Evolutionary conservation across 2,888 invertebrate species (phyloP).

Genomic region (Drosophila tripunctata): DNA sequence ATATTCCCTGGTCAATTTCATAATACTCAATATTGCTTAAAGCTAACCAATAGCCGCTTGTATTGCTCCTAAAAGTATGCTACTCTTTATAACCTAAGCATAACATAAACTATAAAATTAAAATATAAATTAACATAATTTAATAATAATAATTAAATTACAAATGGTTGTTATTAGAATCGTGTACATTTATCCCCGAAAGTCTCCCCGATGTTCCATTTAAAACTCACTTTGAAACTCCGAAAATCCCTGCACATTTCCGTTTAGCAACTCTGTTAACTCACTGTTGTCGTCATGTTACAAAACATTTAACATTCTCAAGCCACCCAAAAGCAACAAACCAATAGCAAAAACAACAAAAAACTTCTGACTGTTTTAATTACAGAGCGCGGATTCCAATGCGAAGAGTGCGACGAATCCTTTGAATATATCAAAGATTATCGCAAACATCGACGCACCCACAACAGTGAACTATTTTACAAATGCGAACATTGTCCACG

Average conservation of each 20-base stretch:
- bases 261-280: slow-evolving; percentile 17
- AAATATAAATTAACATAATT: background rate
- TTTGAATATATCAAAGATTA: slow-evolving; percentile 71
- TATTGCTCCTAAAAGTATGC: slow-evolving; percentile 14
- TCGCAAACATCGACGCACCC: slow-evolving; percentile 76
- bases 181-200: background rate
- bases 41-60: slow-evolving; percentile 27
- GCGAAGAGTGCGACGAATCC: slow-evolving; percentile 67
- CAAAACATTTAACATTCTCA: background rate
- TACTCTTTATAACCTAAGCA: background rate
- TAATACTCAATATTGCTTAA: too few relatives aligned
- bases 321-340: slow-evolving; percentile 48
- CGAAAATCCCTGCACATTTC: too few relatives aligned
- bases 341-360: too few relatives aligned
- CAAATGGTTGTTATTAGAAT: too few relatives aligned
- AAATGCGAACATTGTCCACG: slow-evolving; percentile 71
- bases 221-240: background rate
- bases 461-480: slow-evolving; percentile 75
- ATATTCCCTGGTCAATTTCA: too few relatives aligned
- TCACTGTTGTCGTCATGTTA: slow-evolving; percentile 15
- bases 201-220: background rate
- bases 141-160: background rate
- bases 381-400: slow-evolving; percentile 73
- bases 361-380: slow-evolving; percentile 56
- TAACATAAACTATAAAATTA: background rate